phyloP scores from a whole-genome alignment of 2,797 vertebrate species.

The Borostomias antarcticus region DNA sequence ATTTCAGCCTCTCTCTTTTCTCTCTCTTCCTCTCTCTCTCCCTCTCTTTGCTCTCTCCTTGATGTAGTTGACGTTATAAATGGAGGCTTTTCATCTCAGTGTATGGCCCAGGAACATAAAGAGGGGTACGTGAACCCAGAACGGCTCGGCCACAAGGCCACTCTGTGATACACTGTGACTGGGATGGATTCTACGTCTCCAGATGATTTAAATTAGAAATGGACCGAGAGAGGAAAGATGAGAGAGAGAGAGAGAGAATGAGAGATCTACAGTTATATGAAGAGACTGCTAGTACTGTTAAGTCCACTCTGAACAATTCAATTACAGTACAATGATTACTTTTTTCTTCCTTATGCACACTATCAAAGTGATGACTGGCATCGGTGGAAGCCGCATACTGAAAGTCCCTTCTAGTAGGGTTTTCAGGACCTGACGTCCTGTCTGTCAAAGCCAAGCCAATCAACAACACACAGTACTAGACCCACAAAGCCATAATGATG shows the following conservation, averaged over 20 bases:
- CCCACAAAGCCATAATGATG: too few relatives aligned
- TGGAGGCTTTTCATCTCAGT: slow-evolving; percentile 44
- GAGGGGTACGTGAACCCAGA: not conserved
- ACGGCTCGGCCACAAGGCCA: not conserved
- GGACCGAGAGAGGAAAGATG: not conserved
- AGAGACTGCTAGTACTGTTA: not conserved
- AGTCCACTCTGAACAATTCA: too few relatives aligned
- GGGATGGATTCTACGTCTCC: not conserved
- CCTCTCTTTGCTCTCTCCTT: too few relatives aligned
- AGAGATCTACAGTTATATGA: not conserved
- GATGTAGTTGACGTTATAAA: slow-evolving; percentile 50
- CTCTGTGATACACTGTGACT: slow-evolving; percentile 36
- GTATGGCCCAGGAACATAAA: slow-evolving; percentile 31
- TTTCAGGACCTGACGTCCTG: not conserved
- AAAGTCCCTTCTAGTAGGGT: too few relatives aligned
- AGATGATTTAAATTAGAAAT: not conserved
- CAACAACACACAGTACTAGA: not conserved
- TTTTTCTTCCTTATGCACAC: not conserved
- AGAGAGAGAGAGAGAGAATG: not conserved
- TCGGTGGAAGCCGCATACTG: too few relatives aligned
- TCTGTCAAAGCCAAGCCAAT: not conserved
- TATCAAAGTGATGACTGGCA: not conserved
- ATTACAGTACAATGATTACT: too few relatives aligned
- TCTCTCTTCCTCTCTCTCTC: too few relatives aligned
- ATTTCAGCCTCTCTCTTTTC: not conserved